Percentiles rank a stretch among this genome's conserved stretches.
These are phyloP conservation scores for Palythoa grandis DNA, from an alignment of 92 coral and sea anemone genomes.

Conservation along the genomic window DNA sequence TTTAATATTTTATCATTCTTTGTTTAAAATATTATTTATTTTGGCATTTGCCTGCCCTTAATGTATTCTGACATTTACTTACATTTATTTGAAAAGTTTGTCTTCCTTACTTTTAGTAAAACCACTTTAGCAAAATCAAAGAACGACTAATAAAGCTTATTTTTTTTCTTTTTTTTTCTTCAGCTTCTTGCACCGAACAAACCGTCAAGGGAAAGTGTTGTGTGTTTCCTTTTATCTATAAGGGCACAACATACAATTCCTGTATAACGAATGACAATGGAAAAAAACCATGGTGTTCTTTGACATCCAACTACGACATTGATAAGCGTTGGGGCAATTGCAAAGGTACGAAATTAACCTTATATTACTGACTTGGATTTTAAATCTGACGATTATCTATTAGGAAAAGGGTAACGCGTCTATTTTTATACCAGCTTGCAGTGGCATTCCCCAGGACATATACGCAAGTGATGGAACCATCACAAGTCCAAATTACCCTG, in stretches of 20 bases:
- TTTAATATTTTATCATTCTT: too few relatives aligned
- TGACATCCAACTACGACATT: conserved; percentile 36
- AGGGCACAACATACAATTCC: not conserved
- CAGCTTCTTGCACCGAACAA: not conserved
- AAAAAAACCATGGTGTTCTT: conserved; percentile 54
- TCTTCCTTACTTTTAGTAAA: too few relatives aligned
- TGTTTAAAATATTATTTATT: too few relatives aligned
- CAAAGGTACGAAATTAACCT: conserved; percentile 24
- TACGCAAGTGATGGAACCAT: conserved; percentile 41
- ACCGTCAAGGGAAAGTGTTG: conserved; percentile 1
- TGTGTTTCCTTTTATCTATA: not conserved
- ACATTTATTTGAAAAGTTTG: too few relatives aligned
- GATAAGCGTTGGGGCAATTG: conserved; percentile 47
- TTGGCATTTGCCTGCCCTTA: too few relatives aligned
- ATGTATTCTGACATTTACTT: too few relatives aligned
- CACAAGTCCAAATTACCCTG: conserved; percentile 51
- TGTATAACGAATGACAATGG: conserved; percentile 20
- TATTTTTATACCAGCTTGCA: not conserved
- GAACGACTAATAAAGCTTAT: not conserved
- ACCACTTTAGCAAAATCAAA: not conserved
- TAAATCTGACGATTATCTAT: too few relatives aligned
- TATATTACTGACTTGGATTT: not conserved
- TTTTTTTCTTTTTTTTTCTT: not conserved
- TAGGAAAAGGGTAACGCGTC: too few relatives aligned
- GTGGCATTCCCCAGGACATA: not conserved